Percentiles rank a stretch among this genome's conserved stretches.
Conservation (phyloP, 2,797 vertebrate genomes). For the Heterohyrax brucei region DNA sequence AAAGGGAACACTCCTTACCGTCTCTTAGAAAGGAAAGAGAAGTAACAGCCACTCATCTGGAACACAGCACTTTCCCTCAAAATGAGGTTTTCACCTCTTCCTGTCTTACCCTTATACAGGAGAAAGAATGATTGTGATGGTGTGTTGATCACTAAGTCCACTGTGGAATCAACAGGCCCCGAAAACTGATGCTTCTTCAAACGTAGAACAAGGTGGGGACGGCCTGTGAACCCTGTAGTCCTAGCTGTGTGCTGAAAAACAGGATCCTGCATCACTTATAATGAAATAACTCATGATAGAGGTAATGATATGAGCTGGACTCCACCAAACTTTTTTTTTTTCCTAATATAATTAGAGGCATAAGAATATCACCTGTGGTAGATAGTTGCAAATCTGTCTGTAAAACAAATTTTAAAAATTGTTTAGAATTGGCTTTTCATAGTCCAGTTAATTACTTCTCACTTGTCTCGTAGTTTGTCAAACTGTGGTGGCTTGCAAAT, state of each 20-base stretch:
- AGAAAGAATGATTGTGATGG: neutral
- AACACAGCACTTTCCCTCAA: neutral
- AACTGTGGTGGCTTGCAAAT: too few relatives aligned
- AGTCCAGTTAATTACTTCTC: neutral
- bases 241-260: constrained; percentile 18
- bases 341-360: neutral
- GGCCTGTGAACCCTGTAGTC: neutral
- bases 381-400: neutral
- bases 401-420: constrained; percentile 10
- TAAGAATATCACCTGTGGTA: constrained; percentile 18
- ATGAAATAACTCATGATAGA: neutral
- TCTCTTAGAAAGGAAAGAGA: neutral
- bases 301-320: neutral
- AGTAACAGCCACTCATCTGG: neutral
- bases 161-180: neutral
- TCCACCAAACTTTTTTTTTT: neutral
- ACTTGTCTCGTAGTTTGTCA: too few relatives aligned
- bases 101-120: neutral
- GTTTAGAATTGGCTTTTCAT: neutral
- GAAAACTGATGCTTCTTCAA: constrained; percentile 13
- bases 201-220: neutral
- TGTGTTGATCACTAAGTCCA: neutral
- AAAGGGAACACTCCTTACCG: neutral
- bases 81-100: neutral
- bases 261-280: neutral